These are phyloP conservation scores for Poecile atricapillus DNA, from an alignment of 2,113 vertebrate genomes.

Conservation along the genomic window DNA sequence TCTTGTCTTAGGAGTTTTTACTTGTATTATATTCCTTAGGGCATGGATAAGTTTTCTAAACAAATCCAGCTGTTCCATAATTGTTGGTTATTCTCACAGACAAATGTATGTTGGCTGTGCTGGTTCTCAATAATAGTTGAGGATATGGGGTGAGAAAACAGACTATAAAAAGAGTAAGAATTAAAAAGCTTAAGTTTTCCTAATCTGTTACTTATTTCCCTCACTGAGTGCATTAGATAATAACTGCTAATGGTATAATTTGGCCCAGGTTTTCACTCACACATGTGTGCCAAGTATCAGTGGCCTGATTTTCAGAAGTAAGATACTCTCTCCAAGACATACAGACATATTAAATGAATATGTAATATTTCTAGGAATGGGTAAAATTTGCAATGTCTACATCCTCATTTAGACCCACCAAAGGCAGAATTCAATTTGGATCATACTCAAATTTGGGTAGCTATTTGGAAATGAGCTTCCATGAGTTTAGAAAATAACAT, in stretches of 20 bases:
- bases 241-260: background rate
- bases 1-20: background rate
- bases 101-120: background rate
- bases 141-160: background rate
- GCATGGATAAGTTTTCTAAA: background rate
- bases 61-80: background rate
- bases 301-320: constrained; percentile 25
- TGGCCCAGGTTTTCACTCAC: background rate
- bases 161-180: background rate
- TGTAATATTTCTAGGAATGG: background rate
- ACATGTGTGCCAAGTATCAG: background rate
- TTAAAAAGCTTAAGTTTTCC: background rate
- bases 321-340: background rate
- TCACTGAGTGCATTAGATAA: background rate
- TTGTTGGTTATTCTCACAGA: background rate
- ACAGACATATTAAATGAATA: background rate
- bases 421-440: background rate
- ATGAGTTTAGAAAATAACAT: background rate
- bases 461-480: background rate
- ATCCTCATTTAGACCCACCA: background rate
- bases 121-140: background rate
- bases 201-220: background rate
- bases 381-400: background rate
- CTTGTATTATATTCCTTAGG: background rate
- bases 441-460: background rate